Evolutionary conservation across 2,797 vertebrate genomes (phyloP).

Genomic region (Mareca penelope): DNA sequence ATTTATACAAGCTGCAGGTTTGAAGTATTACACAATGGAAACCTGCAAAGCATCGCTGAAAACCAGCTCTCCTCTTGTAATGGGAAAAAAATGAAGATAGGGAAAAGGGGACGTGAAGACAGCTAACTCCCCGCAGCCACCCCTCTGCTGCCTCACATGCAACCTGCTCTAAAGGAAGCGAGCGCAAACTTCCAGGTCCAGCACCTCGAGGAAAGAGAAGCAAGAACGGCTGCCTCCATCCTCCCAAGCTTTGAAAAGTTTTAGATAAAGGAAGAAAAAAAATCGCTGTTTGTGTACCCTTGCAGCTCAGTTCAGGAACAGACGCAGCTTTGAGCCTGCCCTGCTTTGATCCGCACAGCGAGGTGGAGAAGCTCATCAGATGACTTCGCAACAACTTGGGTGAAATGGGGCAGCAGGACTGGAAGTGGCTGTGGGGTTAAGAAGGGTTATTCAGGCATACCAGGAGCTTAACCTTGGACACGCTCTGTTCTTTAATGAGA

Average conservation of each 20-base stretch:
- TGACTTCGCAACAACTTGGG: not conserved
- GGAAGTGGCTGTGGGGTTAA: not conserved
- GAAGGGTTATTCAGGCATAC: not conserved
- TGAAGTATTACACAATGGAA: not conserved
- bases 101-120: not conserved
- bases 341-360: not conserved
- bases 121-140: not conserved
- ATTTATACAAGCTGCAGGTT: not conserved
- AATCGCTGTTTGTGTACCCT: not conserved
- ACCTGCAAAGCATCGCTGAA: not conserved
- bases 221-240: not conserved
- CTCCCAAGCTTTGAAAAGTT: not conserved
- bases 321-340: not conserved
- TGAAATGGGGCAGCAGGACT: not conserved
- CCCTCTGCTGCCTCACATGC: not conserved
- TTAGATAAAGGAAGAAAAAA: accelerated
- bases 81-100: accelerated
- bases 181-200: not conserved
- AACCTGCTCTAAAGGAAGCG: accelerated
- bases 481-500: not conserved
- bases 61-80: not conserved
- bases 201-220: not conserved
- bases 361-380: not conserved
- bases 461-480: not conserved
- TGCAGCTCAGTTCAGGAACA: not conserved